Conservation (phyloP, 2,113 vertebrate genomes). For the Elachura formosa region DNA sequence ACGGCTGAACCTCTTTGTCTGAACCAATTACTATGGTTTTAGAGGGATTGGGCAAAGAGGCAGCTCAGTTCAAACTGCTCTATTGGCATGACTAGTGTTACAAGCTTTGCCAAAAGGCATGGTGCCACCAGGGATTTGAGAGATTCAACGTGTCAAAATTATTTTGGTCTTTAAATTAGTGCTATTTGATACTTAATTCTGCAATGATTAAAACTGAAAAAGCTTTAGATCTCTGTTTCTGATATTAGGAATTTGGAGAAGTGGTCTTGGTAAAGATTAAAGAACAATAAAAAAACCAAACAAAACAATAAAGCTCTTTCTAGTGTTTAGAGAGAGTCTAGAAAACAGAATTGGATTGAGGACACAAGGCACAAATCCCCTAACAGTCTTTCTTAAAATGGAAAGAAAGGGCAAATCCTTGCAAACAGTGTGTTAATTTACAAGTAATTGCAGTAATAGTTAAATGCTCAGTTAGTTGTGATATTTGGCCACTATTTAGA, state of each 20-base stretch:
- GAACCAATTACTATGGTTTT: constrained; percentile 28
- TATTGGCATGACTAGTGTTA: neutral
- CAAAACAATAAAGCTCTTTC: neutral
- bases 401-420: neutral
- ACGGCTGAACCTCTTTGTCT: neutral
- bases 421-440: neutral
- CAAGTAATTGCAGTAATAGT: neutral
- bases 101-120: constrained; percentile 22
- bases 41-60: neutral
- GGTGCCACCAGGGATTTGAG: neutral
- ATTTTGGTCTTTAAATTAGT: constrained; percentile 1
- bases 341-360: neutral
- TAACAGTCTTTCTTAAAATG: neutral
- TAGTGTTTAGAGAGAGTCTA: neutral
- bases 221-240: neutral
- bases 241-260: neutral
- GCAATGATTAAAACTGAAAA: neutral
- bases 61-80: constrained; percentile 7
- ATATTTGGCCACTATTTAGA: neutral
- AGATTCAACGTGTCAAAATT: neutral
- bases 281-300: neutral
- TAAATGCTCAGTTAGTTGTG: neutral
- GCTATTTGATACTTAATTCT: neutral
- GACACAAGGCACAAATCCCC: neutral
- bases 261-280: neutral